These are phyloP conservation scores for Xylota sylvarum DNA, from an alignment of 2,888 invertebrate genomes.

Conservation along the genomic window DNA sequence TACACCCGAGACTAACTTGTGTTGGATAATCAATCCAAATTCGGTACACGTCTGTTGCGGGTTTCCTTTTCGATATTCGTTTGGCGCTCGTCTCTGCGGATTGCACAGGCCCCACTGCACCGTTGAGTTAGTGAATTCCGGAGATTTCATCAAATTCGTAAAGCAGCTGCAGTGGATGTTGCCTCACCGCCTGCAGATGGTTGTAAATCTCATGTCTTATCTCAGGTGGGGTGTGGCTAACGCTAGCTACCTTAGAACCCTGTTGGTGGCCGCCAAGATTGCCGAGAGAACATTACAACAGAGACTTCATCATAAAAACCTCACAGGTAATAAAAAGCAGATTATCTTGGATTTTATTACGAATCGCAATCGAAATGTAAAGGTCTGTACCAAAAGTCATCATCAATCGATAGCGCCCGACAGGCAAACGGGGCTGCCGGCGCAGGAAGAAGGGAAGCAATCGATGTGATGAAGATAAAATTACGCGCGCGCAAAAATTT, in stretches of 20 bases:
- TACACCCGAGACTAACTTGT: slow-evolving; percentile 31
- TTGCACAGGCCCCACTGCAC: not conserved
- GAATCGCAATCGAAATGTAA: slow-evolving; percentile 1
- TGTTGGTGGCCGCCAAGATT: not conserved
- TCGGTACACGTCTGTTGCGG: slow-evolving; percentile 33
- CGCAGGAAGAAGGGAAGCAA: not conserved
- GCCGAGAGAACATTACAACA: not conserved
- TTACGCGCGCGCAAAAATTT: slow-evolving; percentile 9
- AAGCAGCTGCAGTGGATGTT: slow-evolving; percentile 2
- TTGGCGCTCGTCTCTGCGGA: slow-evolving; percentile 10
- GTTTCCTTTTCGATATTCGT: slow-evolving; percentile 44
- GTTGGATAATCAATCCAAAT: slow-evolving; percentile 62
- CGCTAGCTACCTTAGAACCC: slow-evolving; percentile 14
- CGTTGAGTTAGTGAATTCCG: slow-evolving; percentile 10
- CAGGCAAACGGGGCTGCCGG: too few relatives aligned
- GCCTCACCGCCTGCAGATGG: slow-evolving; percentile 10
- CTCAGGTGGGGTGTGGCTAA: slow-evolving; percentile 17
- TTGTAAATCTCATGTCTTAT: not conserved
- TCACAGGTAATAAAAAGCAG: slow-evolving; percentile 5
- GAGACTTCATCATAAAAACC: not conserved
- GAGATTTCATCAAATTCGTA: slow-evolving; percentile 10
- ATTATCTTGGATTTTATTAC: slow-evolving; percentile 3
- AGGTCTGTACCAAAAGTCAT: slow-evolving; percentile 28
- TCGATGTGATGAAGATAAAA: not conserved
- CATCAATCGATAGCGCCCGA: not conserved